Percentiles rank a stretch among this genome's conserved stretches.
phyloP scores from a whole-genome alignment of 2,113 vertebrate genomes.

The Ctenomys sociabilis region DNA sequence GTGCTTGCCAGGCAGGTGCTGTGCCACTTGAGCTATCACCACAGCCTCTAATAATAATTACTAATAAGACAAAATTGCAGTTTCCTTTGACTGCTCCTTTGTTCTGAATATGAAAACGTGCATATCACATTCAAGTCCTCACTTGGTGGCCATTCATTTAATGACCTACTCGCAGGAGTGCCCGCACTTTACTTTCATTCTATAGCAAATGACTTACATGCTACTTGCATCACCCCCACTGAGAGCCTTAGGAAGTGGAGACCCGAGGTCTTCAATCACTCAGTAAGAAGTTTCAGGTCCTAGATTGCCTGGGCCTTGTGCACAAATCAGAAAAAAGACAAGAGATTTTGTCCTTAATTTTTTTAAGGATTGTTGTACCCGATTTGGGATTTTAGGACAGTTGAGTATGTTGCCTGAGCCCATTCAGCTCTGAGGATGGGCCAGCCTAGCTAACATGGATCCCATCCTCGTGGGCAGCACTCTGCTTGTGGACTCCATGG shows the following conservation, averaged over 20 bases:
- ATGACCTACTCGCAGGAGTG: not conserved
- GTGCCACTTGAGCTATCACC: too few relatives aligned
- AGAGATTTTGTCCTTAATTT: not conserved
- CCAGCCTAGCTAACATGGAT: fast-evolving
- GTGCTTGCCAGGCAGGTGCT: too few relatives aligned
- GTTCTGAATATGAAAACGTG: not conserved
- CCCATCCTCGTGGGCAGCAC: too few relatives aligned
- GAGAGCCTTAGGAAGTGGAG: not conserved
- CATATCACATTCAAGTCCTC: not conserved
- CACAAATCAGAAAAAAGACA: not conserved
- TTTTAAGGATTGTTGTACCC: not conserved
- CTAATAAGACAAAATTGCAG: not conserved
- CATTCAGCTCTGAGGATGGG: not conserved
- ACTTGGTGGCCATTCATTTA: not conserved
- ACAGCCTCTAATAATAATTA: not conserved
- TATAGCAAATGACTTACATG: not conserved
- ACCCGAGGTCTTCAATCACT: not conserved
- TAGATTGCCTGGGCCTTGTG: not conserved
- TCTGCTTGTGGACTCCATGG: fast-evolving
- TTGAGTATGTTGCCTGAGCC: not conserved
- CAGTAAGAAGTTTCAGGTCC: not conserved
- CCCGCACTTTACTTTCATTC: not conserved
- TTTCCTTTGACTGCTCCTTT: not conserved
- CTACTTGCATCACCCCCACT: too few relatives aligned
- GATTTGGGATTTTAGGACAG: not conserved